Evolutionary conservation across 2,888 invertebrate species (phyloP), one percentile per base, ranked within the genome.

Genomic region (Xanthorhoe designata): DNA sequence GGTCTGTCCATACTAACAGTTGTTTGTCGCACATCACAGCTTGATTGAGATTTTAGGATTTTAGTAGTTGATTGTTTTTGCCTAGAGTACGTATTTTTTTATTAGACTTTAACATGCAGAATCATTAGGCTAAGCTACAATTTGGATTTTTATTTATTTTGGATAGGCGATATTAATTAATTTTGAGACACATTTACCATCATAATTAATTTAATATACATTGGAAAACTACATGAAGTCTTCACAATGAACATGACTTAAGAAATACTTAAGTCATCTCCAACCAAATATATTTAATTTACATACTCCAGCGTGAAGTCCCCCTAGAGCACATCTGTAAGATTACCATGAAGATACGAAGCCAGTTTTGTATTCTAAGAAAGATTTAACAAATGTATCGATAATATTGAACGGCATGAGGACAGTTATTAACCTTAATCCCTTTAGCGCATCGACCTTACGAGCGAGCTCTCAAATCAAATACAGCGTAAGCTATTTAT

Each of bases 401-500:
- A 86, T 86, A 69, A 69, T 79, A 83, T 87, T 82, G 66, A 78
- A 73, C 77, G 78, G 80, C 77, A 78, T 77, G 81, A 81, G 80
- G 82, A 82, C 81, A 81, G 81, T 84, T 83, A 86, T 89, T 89
- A 88, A 82, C 87, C 87, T 83, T 84, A 86, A 88, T 88, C 87
- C 87, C 83, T 86, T 76, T 83, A 85, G 88, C 86, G 87, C 82
- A 83, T 80, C 82, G 84, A 85, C 88, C 89, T 90, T 88, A 86
- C 53, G 61, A 50, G 55, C 55, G 42, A 18, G 42, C 32, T 62
- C 55, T 59, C 58, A 7, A 57, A 32, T 51, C 29, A 15, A 29
- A 13, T 42, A 42, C 38, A 38, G 7, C 24, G 24, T 24, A 4
- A 24, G 24, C 24, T 24, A 24, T 24, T 32, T 32, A 7, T 32